Evolutionary conservation across 2,113 vertebrate species (phyloP).

Genomic region (Pelecanus crispus): DNA sequence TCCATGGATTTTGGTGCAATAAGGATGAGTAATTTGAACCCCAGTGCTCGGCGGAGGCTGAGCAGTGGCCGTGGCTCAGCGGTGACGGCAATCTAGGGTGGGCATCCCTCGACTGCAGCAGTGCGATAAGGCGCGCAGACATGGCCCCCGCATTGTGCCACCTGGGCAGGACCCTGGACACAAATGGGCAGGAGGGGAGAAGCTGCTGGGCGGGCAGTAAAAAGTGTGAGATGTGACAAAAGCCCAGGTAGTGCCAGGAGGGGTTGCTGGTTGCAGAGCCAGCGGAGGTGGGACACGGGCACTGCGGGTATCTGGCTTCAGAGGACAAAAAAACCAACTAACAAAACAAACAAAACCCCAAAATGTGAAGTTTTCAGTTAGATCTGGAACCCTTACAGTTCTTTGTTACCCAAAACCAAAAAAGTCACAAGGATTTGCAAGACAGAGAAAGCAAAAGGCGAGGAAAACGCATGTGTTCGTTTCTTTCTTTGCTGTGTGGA

Average conservation of each 20-base stretch:
- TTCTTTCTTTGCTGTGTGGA: neutral
- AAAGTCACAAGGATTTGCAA: neutral
- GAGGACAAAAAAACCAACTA: neutral
- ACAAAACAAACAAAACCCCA: neutral
- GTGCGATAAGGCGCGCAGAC: fast-evolving
- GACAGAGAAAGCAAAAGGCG: neutral
- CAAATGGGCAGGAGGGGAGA: fast-evolving
- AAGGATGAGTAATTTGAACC: neutral
- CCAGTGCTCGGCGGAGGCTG: fast-evolving
- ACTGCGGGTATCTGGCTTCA: neutral
- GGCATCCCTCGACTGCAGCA: neutral
- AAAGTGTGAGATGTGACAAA: neutral
- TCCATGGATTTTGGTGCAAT: neutral
- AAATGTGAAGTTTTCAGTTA: neutral
- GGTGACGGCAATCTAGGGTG: neutral
- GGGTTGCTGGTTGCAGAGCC: neutral
- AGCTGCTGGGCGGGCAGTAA: neutral
- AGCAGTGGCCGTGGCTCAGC: neutral
- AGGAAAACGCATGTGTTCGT: fast-evolving
- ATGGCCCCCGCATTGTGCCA: fast-evolving
- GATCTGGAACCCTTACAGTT: neutral
- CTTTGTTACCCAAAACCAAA: neutral
- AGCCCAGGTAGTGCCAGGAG: neutral
- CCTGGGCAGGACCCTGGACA: neutral
- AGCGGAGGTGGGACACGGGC: fast-evolving